A percentile compares a stretch with the other conserved stretches of the same genome.
Conservation (phyloP, 2,113 vertebrate species). For the Pteropus alecto region DNA sequence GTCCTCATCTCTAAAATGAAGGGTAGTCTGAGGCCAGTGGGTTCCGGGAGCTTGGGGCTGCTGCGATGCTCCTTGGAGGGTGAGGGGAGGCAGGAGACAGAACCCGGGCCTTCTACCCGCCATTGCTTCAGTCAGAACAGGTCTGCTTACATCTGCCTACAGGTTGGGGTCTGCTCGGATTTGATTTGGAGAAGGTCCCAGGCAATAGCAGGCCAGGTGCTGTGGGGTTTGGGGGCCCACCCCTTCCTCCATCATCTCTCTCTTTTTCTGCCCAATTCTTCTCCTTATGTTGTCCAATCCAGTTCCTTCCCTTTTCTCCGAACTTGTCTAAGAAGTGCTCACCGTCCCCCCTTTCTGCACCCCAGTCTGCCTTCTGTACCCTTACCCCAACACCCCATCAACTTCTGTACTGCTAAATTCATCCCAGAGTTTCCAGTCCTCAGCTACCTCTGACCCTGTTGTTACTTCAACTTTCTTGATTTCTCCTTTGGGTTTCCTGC, state of each 20-base stretch:
- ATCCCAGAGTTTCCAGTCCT: background rate
- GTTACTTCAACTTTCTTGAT: background rate
- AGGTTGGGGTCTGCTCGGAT: background rate
- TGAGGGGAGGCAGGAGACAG: background rate
- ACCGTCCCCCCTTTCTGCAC: no score
- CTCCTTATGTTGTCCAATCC: background rate
- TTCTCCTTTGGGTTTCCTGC: no score
- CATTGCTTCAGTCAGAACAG: background rate
- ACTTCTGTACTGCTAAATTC: background rate
- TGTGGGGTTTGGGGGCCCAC: background rate
- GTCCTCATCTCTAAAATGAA: background rate
- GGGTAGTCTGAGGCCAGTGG: background rate
- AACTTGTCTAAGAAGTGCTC: background rate
- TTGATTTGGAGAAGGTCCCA: background rate
- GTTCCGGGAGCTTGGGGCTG: background rate
- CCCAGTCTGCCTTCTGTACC: background rate
- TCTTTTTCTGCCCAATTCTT: background rate
- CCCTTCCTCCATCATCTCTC: background rate
- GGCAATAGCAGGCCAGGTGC: background rate
- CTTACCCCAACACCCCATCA: background rate
- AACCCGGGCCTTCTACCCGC: rapidly evolving
- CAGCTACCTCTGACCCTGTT: background rate
- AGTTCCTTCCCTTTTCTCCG: background rate
- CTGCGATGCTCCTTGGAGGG: background rate
- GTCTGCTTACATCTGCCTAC: background rate